Conservation (phyloP, 2,113 vertebrate species). For the Mustela lutreola region DNA sequence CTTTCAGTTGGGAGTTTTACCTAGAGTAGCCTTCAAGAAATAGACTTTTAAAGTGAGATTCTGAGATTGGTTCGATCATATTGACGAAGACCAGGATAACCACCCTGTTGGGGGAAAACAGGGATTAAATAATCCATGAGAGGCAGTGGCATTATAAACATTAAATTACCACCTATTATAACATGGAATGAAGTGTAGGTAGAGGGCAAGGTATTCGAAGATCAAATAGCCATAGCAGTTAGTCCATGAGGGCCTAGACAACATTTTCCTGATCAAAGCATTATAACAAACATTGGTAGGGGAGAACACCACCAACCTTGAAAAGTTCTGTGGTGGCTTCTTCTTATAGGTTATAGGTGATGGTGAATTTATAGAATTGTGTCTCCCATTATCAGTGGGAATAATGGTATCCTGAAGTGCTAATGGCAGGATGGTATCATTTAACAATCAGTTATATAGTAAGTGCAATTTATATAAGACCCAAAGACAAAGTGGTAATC, state of each 20-base stretch:
- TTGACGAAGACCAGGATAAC: not conserved
- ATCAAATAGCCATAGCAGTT: slow-evolving; percentile 3
- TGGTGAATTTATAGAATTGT: not conserved
- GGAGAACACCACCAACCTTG: not conserved
- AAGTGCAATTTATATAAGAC: not conserved
- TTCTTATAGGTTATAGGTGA: not conserved
- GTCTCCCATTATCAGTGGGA: not conserved
- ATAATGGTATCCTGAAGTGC: not conserved
- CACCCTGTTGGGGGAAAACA: not conserved
- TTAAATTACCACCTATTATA: not conserved
- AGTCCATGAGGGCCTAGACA: not conserved
- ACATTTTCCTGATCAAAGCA: not conserved
- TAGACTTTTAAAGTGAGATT: not conserved
- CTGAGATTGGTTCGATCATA: not conserved
- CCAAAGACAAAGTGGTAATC: not conserved
- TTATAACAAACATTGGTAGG: not conserved
- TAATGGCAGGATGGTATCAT: not conserved
- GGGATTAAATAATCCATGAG: not conserved
- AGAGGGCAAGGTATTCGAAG: not conserved
- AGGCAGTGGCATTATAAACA: not conserved
- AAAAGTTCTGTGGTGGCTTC: not conserved
- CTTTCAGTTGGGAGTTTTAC: not conserved
- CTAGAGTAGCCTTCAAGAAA: not conserved
- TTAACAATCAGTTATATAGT: not conserved
- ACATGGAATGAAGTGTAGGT: not conserved